Percentiles rank a stretch among this genome's conserved stretches.
Evolutionary conservation across 2,797 vertebrate species (phyloP).

Genomic region (Mycteria americana): DNA sequence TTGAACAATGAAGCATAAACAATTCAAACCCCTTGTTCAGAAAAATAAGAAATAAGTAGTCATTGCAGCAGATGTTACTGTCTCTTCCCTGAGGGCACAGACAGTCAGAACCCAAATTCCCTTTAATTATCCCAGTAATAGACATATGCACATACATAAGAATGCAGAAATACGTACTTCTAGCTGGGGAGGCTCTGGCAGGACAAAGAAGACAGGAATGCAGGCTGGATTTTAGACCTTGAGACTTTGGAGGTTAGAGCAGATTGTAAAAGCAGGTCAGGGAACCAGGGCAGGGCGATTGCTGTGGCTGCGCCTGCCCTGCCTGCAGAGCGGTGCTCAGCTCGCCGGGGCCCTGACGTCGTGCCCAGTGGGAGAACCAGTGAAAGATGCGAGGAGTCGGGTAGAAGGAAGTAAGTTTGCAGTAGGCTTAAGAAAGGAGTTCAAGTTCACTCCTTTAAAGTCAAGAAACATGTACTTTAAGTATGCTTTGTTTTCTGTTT

Average conservation of each 20-base stretch:
- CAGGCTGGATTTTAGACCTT: background rate
- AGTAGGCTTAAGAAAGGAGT: background rate
- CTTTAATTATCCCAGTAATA: slow-evolving; percentile 17
- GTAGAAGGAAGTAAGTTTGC: background rate
- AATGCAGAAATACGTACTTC: background rate
- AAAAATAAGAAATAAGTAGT: slow-evolving; percentile 39
- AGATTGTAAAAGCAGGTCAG: background rate
- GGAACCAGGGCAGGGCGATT: background rate
- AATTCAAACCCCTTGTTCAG: slow-evolving; percentile 25
- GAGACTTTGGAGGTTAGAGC: background rate
- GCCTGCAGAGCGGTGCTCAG: too few relatives aligned
- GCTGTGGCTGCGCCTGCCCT: fast-evolving
- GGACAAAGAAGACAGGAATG: background rate
- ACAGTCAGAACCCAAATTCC: slow-evolving; percentile 37
- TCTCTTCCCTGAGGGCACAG: slow-evolving; percentile 45
- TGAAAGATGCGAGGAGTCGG: background rate
- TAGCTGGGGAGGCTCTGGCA: background rate
- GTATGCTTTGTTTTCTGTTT: background rate
- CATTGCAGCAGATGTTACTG: slow-evolving; percentile 56
- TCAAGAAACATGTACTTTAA: background rate
- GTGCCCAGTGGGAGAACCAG: background rate
- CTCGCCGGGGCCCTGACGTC: fast-evolving
- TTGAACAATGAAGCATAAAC: slow-evolving; percentile 55
- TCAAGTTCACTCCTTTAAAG: background rate
- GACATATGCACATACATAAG: background rate